A percentile compares a stretch with the other conserved stretches of the same genome.
These are phyloP conservation scores for Ichneumoninae sp. DNA, from an alignment of 2,888 invertebrate genomes.

Conservation along the genomic window DNA sequence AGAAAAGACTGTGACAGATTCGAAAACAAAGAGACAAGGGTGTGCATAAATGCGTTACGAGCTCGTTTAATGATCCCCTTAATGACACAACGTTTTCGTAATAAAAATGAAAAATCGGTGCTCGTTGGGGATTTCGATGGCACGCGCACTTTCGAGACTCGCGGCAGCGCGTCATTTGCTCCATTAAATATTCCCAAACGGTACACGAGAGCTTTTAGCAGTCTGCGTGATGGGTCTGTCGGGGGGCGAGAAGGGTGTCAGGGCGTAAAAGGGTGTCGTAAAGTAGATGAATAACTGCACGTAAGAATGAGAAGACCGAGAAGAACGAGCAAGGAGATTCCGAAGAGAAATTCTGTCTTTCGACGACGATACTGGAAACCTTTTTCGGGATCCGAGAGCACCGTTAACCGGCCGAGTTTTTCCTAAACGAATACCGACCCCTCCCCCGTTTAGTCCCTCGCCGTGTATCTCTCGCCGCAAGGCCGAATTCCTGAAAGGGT, in stretches of 20 bases:
- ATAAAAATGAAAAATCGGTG: slow-evolving; percentile 62
- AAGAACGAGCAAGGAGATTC: slow-evolving; percentile 33
- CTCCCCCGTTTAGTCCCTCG: slow-evolving; percentile 29
- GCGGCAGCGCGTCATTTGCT: slow-evolving; percentile 18
- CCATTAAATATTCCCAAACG: slow-evolving; percentile 59
- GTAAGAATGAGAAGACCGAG: slow-evolving; percentile 48
- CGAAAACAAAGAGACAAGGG: background rate
- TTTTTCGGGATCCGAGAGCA: slow-evolving; percentile 51
- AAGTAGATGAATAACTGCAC: slow-evolving; percentile 72
- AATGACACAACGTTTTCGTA: slow-evolving; percentile 43
- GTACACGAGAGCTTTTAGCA: slow-evolving; percentile 49
- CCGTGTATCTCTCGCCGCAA: slow-evolving; percentile 19
- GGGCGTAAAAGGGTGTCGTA: slow-evolving; percentile 71
- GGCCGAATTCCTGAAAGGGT: slow-evolving; percentile 59
- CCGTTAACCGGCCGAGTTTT: slow-evolving; percentile 51
- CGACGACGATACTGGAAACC: slow-evolving; percentile 61
- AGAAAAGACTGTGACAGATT: background rate
- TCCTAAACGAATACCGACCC: slow-evolving; percentile 65
- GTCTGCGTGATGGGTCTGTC: slow-evolving; percentile 20
- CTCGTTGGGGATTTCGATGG: slow-evolving; percentile 53
- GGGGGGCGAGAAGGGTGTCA: slow-evolving; percentile 41
- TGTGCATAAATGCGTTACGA: slow-evolving; percentile 10
- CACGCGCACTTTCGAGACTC: slow-evolving; percentile 43
- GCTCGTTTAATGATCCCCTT: slow-evolving; percentile 25
- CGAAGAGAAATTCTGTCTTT: slow-evolving; percentile 24